A percentile compares a stretch with the other conserved stretches of the same genome.
Conservation (phyloP, 1,140 invertebrate species). For the Drosophila mauritiana region DNA sequence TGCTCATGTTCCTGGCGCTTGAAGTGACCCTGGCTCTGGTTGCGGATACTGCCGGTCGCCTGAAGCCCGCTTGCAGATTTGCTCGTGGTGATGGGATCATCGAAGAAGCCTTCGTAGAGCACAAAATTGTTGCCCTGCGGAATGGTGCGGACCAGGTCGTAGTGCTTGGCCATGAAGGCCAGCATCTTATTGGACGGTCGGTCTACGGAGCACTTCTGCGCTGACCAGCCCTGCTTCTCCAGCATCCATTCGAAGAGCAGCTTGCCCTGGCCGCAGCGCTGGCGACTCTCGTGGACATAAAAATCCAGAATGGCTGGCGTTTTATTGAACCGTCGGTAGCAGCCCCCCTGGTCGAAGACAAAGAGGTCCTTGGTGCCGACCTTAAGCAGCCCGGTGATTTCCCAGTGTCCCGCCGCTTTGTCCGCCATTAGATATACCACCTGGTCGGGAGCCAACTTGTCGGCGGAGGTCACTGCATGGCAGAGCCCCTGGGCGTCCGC, state of each 20-base stretch:
- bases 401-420: constrained; percentile 85
- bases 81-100: not conserved
- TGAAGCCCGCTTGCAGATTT: not conserved
- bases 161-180: constrained; percentile 93
- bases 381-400: constrained; percentile 92
- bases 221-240: constrained; percentile 87
- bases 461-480: constrained; percentile 22
- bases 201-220: constrained; percentile 93
- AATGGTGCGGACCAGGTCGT: constrained; percentile 88
- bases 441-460: constrained; percentile 24
- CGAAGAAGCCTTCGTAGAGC: constrained; percentile 93
- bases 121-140: constrained; percentile 95
- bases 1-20: not conserved
- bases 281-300: constrained; percentile 91
- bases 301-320: constrained; percentile 94
- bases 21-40: not conserved
- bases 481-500: constrained; percentile 34
- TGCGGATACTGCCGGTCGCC: not conserved
- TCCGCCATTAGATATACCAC: constrained; percentile 38
- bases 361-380: constrained; percentile 93
- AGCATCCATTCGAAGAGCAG: constrained; percentile 92
- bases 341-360: constrained; percentile 89
- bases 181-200: constrained; percentile 94
- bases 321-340: constrained; percentile 85
- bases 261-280: constrained; percentile 91